These are phyloP conservation scores for Tolypeutes matacus DNA, from an alignment of 2,797 vertebrate species.

Conservation along the genomic window DNA sequence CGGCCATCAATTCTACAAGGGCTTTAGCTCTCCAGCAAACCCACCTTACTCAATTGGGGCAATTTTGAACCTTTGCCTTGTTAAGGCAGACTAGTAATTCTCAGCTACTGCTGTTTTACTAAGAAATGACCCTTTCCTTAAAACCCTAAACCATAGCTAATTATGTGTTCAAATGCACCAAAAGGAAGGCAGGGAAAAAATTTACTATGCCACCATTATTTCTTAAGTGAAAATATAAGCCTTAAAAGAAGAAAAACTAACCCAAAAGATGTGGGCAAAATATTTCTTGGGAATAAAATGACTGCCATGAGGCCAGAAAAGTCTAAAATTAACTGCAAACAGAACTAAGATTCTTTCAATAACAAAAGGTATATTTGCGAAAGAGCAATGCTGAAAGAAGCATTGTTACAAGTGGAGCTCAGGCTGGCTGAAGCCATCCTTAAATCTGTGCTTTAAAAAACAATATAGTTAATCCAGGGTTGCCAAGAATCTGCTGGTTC, in stretches of 20 bases:
- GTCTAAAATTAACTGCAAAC: not conserved
- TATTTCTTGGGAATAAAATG: not conserved
- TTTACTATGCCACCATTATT: fast-evolving
- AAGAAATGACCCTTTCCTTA: slow-evolving; percentile 30
- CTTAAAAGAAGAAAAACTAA: not conserved
- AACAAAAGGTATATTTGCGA: not conserved
- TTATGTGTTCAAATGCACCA: not conserved
- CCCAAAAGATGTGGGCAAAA: not conserved
- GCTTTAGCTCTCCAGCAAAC: not conserved
- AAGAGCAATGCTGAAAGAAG: not conserved
- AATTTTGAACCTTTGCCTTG: not conserved
- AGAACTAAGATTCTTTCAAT: not conserved
- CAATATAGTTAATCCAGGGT: not conserved
- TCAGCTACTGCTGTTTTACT: not conserved
- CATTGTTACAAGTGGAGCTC: not conserved
- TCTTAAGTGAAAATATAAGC: not conserved
- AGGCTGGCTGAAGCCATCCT: not conserved
- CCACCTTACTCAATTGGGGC: not conserved
- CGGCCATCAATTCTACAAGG: not conserved
- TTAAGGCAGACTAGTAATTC: not conserved
- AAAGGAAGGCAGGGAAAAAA: not conserved
- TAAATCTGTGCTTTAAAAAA: not conserved
- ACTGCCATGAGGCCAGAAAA: not conserved
- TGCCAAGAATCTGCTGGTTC: not conserved
- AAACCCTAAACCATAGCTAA: not conserved